phyloP scores from a whole-genome alignment of 1,140 invertebrate genomes.

The Drosophila tristis region DNA sequence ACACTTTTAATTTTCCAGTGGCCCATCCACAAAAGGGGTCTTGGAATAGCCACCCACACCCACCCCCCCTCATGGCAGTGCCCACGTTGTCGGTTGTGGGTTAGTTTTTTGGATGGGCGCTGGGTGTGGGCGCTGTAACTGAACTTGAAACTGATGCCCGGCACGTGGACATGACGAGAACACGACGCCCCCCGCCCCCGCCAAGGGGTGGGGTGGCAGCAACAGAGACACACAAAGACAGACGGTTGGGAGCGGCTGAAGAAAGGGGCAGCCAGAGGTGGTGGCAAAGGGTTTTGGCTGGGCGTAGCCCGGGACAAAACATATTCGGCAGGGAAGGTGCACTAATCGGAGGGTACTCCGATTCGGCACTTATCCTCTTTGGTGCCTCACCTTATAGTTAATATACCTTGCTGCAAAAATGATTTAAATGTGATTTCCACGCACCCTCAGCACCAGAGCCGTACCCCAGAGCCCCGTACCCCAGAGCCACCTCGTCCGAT shows the following conservation, averaged over 20 bases:
- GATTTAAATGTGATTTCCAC: slow-evolving; percentile 74
- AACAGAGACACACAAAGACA: slow-evolving; percentile 22
- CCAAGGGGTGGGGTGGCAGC: slow-evolving; percentile 5
- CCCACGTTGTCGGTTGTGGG: slow-evolving; percentile 20
- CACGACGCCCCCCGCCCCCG: slow-evolving; percentile 30
- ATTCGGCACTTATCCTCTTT: too few species aligned
- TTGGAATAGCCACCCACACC: slow-evolving; percentile 20
- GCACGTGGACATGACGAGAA: slow-evolving; percentile 69
- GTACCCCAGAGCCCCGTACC: slow-evolving; percentile 2
- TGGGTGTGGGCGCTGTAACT: not conserved
- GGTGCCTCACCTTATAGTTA: too few species aligned
- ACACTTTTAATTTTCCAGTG: slow-evolving; percentile 77
- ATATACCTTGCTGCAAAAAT: slow-evolving; percentile 12
- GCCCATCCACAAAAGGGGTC: not conserved
- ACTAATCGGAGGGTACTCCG: too few species aligned
- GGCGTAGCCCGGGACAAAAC: too few species aligned
- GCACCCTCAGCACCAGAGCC: slow-evolving; percentile 1
- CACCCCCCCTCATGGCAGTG: not conserved
- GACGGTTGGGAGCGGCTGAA: not conserved
- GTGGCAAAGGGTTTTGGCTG: too few species aligned
- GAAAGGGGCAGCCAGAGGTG: not conserved
- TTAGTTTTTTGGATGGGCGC: not conserved
- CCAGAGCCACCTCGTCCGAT: slow-evolving; percentile 36
- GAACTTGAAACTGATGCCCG: slow-evolving; percentile 79
- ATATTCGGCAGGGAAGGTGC: slow-evolving; percentile 1